Base-by-base conservation (phyloP, 2,888 invertebrate genomes). In the Lagria hirta region DNA sequence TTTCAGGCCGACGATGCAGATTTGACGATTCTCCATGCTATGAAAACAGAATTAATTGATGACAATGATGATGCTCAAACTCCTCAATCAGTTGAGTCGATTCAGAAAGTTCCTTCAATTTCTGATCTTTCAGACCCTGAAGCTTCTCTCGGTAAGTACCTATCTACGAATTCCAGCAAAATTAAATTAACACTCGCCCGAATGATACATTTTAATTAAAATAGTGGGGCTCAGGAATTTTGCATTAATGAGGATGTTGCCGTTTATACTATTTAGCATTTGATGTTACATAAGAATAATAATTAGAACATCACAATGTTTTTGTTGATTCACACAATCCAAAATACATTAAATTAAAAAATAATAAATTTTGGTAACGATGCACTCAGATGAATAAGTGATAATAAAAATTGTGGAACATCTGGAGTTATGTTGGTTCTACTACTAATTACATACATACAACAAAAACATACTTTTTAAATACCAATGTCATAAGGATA, bases 111-210 rank as follows among this genome's bases (percentile, higher is more conserved):
- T 58, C 92, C 92, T 23, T 92, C 91, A 32, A 80, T 93, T 60
- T 90, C 91, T 60, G 93, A 93, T 73, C 80, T 93, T 34, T 90
- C 91, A 34, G 93, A 93, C 73, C 88, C 87, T 43, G 93, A 92
- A 73, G 86, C 87, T 48, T 92, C 92, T 44, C 73, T 90, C 68
- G 91, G 91, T 91, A 73, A 86, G 90, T 87, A 17, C 20, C n/a
- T n/a, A n/a, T n/a, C n/a, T n/a, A n/a, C n/a, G n/a, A n/a, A n/a
- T 13, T 14, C 11, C 6, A 24, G 5, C n/a, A 6, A 24, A 22
- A 22, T 10, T 10, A 22, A 3, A 27, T n/a, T n/a, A n/a, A n/a
- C n/a, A n/a, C 11, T 17, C 18, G n/a, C 5, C n/a, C 4, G 10
- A 30, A 18, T 32, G 45, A 33, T 28, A 21, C 41, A 42, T 22